These are phyloP conservation scores for Sitobion miscanthi DNA, from an alignment of 1,140 invertebrate species.

Conservation along the genomic window DNA sequence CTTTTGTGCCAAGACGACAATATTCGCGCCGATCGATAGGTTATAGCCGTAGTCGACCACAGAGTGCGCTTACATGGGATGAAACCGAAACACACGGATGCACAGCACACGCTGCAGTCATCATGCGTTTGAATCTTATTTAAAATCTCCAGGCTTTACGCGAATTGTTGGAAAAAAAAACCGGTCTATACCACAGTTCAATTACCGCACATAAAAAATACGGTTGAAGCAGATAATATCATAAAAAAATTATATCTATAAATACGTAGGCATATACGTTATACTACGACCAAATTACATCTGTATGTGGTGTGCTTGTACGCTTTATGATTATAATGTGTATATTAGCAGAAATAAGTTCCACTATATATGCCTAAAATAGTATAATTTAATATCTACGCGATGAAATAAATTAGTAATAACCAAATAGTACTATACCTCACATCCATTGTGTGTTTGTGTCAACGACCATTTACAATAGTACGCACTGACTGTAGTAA, in stretches of 20 bases:
- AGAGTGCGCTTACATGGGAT: slow-evolving; percentile 34
- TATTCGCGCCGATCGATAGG: slow-evolving; percentile 46
- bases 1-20: slow-evolving; percentile 51
- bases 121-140: not conserved
- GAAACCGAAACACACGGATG: not conserved
- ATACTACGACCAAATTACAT: too few relatives aligned
- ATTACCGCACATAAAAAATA: not conserved
- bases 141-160: not conserved
- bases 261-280: not conserved
- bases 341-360: too few relatives aligned
- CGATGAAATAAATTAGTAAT: too few relatives aligned
- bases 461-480: too few relatives aligned
- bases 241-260: not conserved
- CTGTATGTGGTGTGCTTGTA: not conserved
- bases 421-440: too few relatives aligned
- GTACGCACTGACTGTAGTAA: too few relatives aligned
- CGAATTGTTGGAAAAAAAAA: not conserved
- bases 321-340: too few relatives aligned
- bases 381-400: too few relatives aligned
- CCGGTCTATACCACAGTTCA: not conserved
- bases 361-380: too few relatives aligned
- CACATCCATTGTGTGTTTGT: too few relatives aligned
- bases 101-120: not conserved
- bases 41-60: slow-evolving; percentile 29
- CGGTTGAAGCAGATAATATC: not conserved